Conservation (phyloP, 2,797 vertebrate species). For the Betta splendens region DNA sequence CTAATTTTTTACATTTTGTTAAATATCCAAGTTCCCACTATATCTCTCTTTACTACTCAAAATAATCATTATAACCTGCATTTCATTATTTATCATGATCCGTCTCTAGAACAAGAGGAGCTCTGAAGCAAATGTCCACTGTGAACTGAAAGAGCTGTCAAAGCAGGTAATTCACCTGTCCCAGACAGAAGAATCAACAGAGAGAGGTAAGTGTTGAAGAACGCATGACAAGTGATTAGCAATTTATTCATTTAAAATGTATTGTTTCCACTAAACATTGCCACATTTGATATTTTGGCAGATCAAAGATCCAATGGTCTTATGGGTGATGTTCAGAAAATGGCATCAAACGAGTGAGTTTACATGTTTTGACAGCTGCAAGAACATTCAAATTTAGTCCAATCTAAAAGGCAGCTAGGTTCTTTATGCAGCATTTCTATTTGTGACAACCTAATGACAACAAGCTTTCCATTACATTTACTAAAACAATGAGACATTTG, state of each 20-base stretch:
- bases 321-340: conserved; percentile 17
- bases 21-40: no score
- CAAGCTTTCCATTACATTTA: neutral
- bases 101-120: conserved; percentile 39
- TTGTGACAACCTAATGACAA: neutral
- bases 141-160: conserved; percentile 7
- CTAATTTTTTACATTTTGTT: no score
- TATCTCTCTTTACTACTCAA: no score
- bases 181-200: conserved; percentile 19
- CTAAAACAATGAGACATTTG: neutral
- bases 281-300: conserved; percentile 31
- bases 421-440: conserved; percentile 3
- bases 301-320: conserved; percentile 27
- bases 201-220: conserved; percentile 23
- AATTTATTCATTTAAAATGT: conserved; percentile 7
- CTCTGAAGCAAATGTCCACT: conserved; percentile 18
- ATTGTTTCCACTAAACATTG: neutral
- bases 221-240: neutral
- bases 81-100: neutral
- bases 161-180: neutral
- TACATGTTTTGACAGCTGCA: neutral
- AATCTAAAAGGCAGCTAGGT: neutral
- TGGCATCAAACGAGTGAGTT: conserved; percentile 57
- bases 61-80: neutral
- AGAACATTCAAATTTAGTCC: neutral